Percentiles rank a stretch among this genome's conserved stretches.
These are phyloP conservation scores for Eupithecia centaureata DNA, from an alignment of 2,888 invertebrate genomes.

Conservation along the genomic window DNA sequence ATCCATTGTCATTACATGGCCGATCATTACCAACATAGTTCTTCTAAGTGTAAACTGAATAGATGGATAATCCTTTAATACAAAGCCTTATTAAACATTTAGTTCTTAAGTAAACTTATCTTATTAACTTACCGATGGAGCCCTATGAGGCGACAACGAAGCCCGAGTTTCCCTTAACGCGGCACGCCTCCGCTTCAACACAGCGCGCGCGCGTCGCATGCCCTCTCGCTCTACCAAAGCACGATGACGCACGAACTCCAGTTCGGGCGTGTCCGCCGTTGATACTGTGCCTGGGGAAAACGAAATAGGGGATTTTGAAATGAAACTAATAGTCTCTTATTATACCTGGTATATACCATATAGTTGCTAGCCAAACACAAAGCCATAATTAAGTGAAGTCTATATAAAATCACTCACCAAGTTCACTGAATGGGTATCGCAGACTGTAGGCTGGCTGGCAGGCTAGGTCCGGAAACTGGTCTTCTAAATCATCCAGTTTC, in stretches of 20 bases:
- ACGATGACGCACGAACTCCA: conserved; percentile 93
- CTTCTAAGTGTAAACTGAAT: too few relatives aligned
- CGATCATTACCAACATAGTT: too few relatives aligned
- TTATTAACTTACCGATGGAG: conserved; percentile 61
- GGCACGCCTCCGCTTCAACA: conserved; percentile 86
- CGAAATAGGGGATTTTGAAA: background rate
- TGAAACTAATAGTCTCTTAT: too few relatives aligned
- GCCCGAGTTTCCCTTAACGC: conserved; percentile 87
- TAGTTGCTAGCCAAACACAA: too few relatives aligned
- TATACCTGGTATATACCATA: too few relatives aligned
- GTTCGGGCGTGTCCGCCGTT: conserved; percentile 82
- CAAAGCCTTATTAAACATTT: too few relatives aligned
- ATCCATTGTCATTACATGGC: too few relatives aligned
- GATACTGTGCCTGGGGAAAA: conserved; percentile 54
- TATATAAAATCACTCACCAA: conserved; percentile 69
- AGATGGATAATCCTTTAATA: too few relatives aligned
- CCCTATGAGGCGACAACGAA: conserved; percentile 70
- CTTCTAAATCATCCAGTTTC: conserved; percentile 92
- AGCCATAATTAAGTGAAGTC: too few relatives aligned
- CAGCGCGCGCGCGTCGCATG: conserved; percentile 92
- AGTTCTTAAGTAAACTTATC: too few relatives aligned
- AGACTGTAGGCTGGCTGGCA: conserved; percentile 91
- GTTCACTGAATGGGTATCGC: conserved; percentile 91
- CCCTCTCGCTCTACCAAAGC: conserved; percentile 92
- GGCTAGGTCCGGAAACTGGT: conserved; percentile 89